Conservation (phyloP, 64 coral and sea anemone species). For the Porites australiensis region DNA sequence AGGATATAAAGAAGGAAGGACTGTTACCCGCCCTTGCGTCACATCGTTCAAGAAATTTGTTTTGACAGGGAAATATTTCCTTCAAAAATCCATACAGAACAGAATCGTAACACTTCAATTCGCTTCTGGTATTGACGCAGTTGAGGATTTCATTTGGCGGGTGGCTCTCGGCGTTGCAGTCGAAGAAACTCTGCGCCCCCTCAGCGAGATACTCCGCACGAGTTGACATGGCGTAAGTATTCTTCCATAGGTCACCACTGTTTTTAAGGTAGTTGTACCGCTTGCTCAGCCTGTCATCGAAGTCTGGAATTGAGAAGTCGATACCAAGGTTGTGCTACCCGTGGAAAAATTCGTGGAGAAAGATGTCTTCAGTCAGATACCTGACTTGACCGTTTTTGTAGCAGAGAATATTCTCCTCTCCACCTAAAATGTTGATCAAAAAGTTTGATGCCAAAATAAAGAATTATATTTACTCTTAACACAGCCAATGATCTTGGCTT, state of each 20-base stretch:
- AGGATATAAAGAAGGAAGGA: no score
- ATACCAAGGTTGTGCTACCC: conserved; percentile 85
- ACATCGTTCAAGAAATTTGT: conserved; percentile 82
- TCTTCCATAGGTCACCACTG: conserved; percentile 46
- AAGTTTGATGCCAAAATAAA: no score
- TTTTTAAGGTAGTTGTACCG: conserved; percentile 80
- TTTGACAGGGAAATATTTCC: conserved; percentile 93
- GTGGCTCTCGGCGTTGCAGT: conserved; percentile 74
- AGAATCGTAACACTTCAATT: conserved; percentile 73
- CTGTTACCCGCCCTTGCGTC: conserved; percentile 60
- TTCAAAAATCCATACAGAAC: conserved; percentile 84
- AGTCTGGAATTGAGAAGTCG: conserved; percentile 68
- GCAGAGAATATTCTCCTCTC: conserved; percentile 95
- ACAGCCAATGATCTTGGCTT: no score
- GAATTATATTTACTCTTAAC: no score
- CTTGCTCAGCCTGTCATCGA: conserved; percentile 65
- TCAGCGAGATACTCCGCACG: conserved; percentile 92
- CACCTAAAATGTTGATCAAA: conserved; percentile 52
- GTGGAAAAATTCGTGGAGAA: conserved; percentile 95
- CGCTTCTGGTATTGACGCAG: conserved; percentile 83
- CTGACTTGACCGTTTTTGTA: conserved; percentile 40
- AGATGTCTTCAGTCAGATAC: conserved; percentile 94
- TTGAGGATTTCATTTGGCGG: conserved; percentile 88
- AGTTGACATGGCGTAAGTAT: conserved; percentile 92
- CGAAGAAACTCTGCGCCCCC: conserved; percentile 92